Conservation (phyloP, 2,113 vertebrate species). For the Indri indri region DNA sequence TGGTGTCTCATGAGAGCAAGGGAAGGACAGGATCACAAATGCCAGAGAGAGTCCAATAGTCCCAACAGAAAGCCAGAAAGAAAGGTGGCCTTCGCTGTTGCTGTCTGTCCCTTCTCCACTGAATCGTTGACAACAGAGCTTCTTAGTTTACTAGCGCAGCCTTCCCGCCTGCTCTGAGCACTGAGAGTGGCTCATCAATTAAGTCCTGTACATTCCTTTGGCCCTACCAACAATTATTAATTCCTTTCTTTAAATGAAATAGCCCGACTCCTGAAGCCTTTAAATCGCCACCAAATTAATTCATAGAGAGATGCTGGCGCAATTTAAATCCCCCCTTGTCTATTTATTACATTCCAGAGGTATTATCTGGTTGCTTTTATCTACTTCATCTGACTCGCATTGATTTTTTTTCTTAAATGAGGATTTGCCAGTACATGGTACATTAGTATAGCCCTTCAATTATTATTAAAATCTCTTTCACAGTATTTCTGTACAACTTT, state of each 20-base stretch:
- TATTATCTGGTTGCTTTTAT: not conserved
- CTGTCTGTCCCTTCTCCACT: not conserved
- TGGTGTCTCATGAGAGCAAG: not conserved
- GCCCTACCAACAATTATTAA: not conserved
- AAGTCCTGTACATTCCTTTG: not conserved
- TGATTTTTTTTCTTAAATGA: not conserved
- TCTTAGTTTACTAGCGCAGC: not conserved
- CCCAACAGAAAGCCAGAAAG: not conserved
- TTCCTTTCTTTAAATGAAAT: constrained; percentile 10
- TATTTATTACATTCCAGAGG: not conserved
- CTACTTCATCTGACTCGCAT: not conserved
- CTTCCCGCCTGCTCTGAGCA: not conserved
- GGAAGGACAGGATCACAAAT: not conserved
- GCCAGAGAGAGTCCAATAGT: not conserved
- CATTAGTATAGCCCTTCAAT: not conserved
- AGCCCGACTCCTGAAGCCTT: not conserved
- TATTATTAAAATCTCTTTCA: not conserved
- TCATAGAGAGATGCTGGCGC: not conserved
- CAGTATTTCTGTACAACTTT: not conserved
- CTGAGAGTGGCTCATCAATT: not conserved
- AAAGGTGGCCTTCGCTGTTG: not conserved
- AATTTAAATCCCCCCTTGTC: not conserved
- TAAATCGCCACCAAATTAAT: not conserved
- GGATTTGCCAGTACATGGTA: not conserved
- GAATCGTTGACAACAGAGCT: not conserved